phyloP scores from a whole-genome alignment of 2,888 invertebrate species.

The Eristalis arbustorum region DNA sequence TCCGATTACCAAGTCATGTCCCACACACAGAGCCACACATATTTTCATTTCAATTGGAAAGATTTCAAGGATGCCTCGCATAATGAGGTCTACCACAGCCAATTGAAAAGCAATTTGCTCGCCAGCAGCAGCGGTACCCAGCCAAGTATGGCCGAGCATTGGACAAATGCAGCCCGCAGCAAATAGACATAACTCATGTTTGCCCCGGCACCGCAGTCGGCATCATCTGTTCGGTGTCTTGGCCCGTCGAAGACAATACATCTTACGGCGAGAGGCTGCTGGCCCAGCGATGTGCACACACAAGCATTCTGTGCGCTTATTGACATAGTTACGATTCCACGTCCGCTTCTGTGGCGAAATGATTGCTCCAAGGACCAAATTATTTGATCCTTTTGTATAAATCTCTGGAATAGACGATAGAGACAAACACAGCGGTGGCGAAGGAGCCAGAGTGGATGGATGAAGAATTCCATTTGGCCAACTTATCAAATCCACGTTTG shows the following conservation, averaged over 20 bases:
- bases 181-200: neutral
- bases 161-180: neutral
- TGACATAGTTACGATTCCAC: slow-evolving; percentile 8
- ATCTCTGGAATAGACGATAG: neutral
- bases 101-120: neutral
- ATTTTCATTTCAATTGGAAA: neutral
- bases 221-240: neutral
- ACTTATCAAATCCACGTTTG: slow-evolving; percentile 53
- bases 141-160: neutral
- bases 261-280: neutral
- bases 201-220: neutral
- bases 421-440: neutral
- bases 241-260: neutral
- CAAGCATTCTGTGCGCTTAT: slow-evolving; percentile 14
- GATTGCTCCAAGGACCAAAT: slow-evolving; percentile 34
- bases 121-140: neutral
- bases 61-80: neutral
- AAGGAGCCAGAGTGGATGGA: neutral
- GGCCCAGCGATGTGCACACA: neutral
- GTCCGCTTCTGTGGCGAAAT: slow-evolving; percentile 5
- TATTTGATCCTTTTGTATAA: slow-evolving; percentile 32
- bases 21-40: neutral
- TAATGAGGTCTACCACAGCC: neutral
- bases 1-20: neutral
- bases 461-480: slow-evolving; percentile 25